Percentiles rank a stretch among this genome's conserved stretches.
Conservation (phyloP, 2,113 vertebrate genomes). For the Embiotoca jacksoni region DNA sequence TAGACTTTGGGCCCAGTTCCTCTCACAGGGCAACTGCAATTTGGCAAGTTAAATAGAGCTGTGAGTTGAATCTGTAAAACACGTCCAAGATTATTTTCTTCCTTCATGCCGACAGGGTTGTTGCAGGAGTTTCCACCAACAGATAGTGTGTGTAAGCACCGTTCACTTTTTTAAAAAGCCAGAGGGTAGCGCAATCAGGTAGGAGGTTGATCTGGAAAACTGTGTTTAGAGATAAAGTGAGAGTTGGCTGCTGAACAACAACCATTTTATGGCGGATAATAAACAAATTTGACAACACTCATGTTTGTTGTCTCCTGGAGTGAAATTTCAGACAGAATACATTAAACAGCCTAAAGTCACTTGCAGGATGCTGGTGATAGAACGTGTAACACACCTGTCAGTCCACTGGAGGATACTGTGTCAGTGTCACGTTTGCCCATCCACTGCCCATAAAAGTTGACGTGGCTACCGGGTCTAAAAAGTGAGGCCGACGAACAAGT, state of each 20-base stretch:
- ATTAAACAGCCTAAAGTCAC: too few species aligned
- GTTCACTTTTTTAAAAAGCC: constrained; percentile 7
- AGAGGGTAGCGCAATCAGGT: background rate
- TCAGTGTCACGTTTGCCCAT: too few species aligned
- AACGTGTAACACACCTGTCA: too few species aligned
- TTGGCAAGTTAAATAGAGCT: constrained; percentile 40
- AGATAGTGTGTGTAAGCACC: background rate
- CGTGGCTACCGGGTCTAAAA: too few species aligned
- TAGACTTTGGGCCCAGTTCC: constrained; percentile 22
- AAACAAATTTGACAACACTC: constrained; percentile 4
- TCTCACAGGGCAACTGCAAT: constrained; percentile 30
- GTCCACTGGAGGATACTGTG: too few species aligned
- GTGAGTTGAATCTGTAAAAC: constrained; percentile 50
- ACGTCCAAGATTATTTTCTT: constrained; percentile 12
- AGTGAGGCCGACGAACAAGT: too few species aligned
- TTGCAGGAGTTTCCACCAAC: background rate
- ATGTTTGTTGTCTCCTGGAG: background rate
- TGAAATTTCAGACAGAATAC: background rate
- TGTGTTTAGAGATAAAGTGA: background rate
- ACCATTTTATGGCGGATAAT: background rate
- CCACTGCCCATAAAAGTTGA: too few species aligned
- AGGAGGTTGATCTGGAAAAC: constrained; percentile 7
- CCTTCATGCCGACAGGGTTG: constrained; percentile 10
- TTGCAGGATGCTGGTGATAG: too few species aligned
- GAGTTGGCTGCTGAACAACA: constrained; percentile 7